phyloP scores from a whole-genome alignment of 2,888 invertebrate species.

The Meteorus cinctellus region DNA sequence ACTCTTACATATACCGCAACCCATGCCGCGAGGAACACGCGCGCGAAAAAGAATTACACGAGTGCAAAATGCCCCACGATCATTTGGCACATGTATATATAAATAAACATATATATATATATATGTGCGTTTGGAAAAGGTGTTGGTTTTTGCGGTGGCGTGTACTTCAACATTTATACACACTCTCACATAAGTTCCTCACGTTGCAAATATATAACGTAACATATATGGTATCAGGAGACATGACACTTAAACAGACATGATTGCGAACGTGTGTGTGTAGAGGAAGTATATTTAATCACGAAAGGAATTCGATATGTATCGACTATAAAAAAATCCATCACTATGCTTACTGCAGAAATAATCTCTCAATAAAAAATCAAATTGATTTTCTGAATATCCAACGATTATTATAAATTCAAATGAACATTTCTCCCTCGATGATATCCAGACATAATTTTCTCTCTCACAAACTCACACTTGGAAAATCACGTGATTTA shows the following conservation, averaged over 20 bases:
- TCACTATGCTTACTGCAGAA: too few relatives aligned
- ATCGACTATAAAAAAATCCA: too few relatives aligned
- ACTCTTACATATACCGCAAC: background rate
- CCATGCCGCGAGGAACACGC: constrained; percentile 13
- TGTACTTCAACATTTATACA: background rate
- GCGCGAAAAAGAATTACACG: constrained; percentile 17
- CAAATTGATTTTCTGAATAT: too few relatives aligned
- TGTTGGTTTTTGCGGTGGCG: constrained; percentile 1
- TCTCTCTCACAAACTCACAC: too few relatives aligned
- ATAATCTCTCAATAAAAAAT: too few relatives aligned
- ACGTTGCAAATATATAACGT: background rate
- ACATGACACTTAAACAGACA: background rate
- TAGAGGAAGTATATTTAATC: too few relatives aligned
- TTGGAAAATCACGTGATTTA: too few relatives aligned
- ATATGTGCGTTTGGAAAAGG: background rate
- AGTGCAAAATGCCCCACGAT: constrained; percentile 7
- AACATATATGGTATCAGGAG: background rate
- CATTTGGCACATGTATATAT: constrained; percentile 6
- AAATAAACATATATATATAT: background rate
- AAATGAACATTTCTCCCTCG: too few relatives aligned
- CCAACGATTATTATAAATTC: too few relatives aligned
- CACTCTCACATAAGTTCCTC: background rate
- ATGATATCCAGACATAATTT: too few relatives aligned
- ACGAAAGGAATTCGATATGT: too few relatives aligned
- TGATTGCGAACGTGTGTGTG: background rate